phyloP scores from a whole-genome alignment of 2,113 vertebrate species.

The Octodon degus region DNA sequence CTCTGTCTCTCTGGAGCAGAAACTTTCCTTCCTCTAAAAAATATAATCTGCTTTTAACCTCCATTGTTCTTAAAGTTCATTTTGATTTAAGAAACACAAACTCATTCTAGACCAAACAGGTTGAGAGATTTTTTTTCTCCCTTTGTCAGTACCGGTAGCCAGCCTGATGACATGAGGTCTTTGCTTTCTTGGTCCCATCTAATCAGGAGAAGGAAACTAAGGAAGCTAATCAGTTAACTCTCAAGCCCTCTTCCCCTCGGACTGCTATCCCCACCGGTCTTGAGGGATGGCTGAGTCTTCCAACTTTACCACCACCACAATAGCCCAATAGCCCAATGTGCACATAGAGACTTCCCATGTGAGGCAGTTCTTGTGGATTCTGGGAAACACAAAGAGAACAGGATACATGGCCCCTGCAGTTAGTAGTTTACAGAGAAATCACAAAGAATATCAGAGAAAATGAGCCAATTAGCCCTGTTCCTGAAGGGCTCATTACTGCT shows the following conservation, averaged over 20 bases:
- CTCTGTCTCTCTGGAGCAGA: no score
- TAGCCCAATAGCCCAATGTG: not conserved
- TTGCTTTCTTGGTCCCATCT: rapidly evolving
- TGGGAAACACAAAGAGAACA: not conserved
- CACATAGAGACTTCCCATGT: not conserved
- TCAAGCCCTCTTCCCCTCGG: not conserved
- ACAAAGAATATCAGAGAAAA: not conserved
- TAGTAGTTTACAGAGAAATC: not conserved
- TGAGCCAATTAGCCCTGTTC: not conserved
- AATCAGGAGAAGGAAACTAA: not conserved
- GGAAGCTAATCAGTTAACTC: not conserved
- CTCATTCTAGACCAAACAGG: no score
- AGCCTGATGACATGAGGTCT: not conserved
- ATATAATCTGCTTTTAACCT: no score
- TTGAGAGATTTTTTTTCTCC: no score
- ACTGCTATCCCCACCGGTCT: not conserved
- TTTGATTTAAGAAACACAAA: no score
- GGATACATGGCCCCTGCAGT: not conserved
- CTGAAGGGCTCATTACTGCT: not conserved
- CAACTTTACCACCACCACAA: not conserved
- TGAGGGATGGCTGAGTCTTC: not conserved
- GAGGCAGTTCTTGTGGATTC: not conserved
- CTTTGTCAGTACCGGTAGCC: not conserved
- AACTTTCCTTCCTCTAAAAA: no score
- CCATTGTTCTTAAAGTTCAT: no score